phyloP scores from a whole-genome alignment of 2,113 vertebrate species.

The Chiloscyllium plagiosum region DNA sequence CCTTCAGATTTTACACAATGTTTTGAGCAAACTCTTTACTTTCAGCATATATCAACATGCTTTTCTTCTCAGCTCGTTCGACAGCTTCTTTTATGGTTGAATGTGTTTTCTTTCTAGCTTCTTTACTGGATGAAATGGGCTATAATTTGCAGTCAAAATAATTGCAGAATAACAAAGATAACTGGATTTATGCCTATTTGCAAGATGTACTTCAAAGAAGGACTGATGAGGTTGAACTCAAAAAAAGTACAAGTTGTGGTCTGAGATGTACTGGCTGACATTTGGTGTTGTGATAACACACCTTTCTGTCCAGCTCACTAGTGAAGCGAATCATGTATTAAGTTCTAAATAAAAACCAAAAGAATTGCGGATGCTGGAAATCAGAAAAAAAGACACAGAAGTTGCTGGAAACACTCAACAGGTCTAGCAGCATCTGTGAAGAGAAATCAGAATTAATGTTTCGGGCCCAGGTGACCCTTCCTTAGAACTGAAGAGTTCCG shows the following conservation, averaged over 20 bases:
- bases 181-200: neutral
- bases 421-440: no score
- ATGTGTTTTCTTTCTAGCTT: neutral
- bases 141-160: neutral
- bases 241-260: neutral
- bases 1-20: neutral
- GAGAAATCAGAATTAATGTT: no score
- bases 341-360: no score
- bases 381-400: no score
- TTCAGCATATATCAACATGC: neutral
- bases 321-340: neutral
- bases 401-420: no score
- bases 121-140: neutral
- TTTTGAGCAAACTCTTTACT: neutral
- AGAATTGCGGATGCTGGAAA: no score
- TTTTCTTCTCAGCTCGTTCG: no score
- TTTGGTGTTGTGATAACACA: neutral
- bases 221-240: neutral
- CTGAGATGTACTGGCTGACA: neutral
- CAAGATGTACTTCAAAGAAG: neutral
- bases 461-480: no score
- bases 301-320: neutral
- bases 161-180: neutral
- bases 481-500: no score
- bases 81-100: no score